A percentile compares a stretch with the other conserved stretches of the same genome.
Evolutionary conservation across 2,888 invertebrate species (phyloP).

Genomic region (Clepsis dumicolana): DNA sequence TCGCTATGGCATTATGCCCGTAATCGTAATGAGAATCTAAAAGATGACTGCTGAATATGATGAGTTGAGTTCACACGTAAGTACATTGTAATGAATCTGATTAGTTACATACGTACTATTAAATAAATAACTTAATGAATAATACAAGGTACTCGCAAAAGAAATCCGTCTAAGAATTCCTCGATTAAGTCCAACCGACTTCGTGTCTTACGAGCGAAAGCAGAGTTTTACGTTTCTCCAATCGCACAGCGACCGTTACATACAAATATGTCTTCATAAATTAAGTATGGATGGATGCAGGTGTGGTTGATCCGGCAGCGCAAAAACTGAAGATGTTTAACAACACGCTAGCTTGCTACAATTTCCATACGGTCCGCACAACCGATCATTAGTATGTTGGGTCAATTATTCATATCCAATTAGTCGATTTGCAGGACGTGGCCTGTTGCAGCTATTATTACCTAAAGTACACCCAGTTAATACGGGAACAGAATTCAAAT

Average conservation of each 20-base stretch:
- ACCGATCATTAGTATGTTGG: conserved; percentile 65
- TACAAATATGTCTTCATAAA: conserved; percentile 33
- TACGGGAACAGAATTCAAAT: conserved; percentile 64
- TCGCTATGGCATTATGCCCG: conserved; percentile 32
- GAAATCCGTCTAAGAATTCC: conserved; percentile 26
- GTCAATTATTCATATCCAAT: conserved; percentile 78
- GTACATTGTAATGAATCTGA: not conserved
- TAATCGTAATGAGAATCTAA: conserved; percentile 43
- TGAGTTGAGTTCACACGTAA: not conserved
- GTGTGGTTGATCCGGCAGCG: conserved; percentile 50
- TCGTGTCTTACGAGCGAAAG: conserved; percentile 28
- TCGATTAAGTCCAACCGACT: conserved; percentile 24
- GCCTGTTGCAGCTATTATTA: conserved; percentile 44
- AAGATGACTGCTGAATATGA: conserved; percentile 26
- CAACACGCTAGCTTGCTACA: conserved; percentile 53
- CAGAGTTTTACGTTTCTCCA: conserved; percentile 25
- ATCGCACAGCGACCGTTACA: conserved; percentile 17
- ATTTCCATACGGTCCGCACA: conserved; percentile 58
- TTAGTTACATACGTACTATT: not conserved
- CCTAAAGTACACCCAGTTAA: conserved; percentile 51
- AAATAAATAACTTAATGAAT: conserved; percentile 5
- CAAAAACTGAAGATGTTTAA: conserved; percentile 56
- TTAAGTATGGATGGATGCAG: conserved; percentile 28
- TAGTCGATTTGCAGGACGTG: conserved; percentile 70
- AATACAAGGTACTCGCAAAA: conserved; percentile 4